A percentile compares a stretch with the other conserved stretches of the same genome.
Evolutionary conservation across 2,797 vertebrate genomes (phyloP).

Genomic region (Falco columbarius): DNA sequence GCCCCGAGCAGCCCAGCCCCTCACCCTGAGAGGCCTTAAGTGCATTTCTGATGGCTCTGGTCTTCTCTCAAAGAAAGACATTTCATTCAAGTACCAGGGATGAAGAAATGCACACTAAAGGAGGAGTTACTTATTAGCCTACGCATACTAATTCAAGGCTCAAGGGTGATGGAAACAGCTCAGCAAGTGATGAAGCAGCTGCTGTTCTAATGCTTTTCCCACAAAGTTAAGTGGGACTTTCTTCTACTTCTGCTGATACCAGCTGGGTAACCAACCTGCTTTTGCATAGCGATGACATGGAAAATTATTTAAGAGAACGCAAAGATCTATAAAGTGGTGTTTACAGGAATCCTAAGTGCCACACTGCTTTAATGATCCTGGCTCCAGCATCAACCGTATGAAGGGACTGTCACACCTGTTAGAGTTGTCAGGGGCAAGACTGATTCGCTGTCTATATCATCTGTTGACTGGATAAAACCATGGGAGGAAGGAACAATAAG

Average conservation of each 20-base stretch:
- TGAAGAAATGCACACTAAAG: background rate
- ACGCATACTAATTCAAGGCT: background rate
- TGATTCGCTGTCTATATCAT: conserved; percentile 81
- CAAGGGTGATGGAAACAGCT: background rate
- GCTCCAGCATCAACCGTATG: background rate
- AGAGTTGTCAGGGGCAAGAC: conserved; percentile 86
- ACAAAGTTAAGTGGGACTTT: background rate
- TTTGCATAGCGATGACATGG: background rate
- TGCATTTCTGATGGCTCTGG: background rate
- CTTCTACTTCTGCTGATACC: background rate
- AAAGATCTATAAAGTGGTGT: background rate
- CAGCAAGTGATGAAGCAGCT: background rate
- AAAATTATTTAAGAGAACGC: background rate
- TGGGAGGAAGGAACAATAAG: conserved; percentile 92
- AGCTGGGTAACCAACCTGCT: background rate
- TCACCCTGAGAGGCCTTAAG: background rate
- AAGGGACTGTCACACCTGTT: conserved; percentile 76
- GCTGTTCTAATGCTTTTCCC: background rate
- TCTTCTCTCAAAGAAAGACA: background rate
- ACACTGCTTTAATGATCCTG: background rate
- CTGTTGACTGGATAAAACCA: conserved; percentile 86
- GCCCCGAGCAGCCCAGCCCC: background rate
- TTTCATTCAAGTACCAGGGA: background rate
- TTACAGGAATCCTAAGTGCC: background rate
- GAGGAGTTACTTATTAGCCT: background rate